Percentiles rank a stretch among this genome's conserved stretches.
phyloP scores from a whole-genome alignment of 2,113 vertebrate species.

The Hyperopisus bebe region DNA sequence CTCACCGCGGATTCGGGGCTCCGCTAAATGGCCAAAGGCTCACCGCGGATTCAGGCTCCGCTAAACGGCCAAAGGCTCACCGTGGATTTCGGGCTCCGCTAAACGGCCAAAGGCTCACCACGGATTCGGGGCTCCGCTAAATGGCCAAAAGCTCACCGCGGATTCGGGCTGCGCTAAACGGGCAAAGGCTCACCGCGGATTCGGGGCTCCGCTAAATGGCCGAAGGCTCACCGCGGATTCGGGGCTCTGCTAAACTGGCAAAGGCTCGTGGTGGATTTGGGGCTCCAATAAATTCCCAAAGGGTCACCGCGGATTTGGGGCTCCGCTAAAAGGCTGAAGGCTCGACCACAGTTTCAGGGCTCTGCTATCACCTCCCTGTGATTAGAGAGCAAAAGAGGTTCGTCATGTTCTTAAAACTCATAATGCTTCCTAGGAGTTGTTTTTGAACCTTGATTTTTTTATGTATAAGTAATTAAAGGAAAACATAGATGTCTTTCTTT shows the following conservation, averaged over 20 bases:
- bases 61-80: no score
- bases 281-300: neutral
- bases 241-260: no score
- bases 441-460: neutral
- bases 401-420: neutral
- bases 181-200: neutral
- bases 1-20: neutral
- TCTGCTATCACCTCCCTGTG: neutral
- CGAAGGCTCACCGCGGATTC: no score
- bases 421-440: neutral
- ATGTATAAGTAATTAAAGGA: neutral
- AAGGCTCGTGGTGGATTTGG: neutral
- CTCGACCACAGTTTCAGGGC: neutral
- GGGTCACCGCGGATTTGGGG: neutral
- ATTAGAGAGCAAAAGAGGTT: neutral
- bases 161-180: neutral
- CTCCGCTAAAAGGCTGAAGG: neutral
- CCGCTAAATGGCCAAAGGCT: neutral
- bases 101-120: neutral
- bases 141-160: neutral
- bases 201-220: neutral
- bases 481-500: neutral
- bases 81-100: neutral
- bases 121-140: neutral
- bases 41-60: no score